Evolutionary conservation across 2,113 vertebrate genomes (phyloP).

Genomic region (Rhegmatorhina hoffmannsi): DNA sequence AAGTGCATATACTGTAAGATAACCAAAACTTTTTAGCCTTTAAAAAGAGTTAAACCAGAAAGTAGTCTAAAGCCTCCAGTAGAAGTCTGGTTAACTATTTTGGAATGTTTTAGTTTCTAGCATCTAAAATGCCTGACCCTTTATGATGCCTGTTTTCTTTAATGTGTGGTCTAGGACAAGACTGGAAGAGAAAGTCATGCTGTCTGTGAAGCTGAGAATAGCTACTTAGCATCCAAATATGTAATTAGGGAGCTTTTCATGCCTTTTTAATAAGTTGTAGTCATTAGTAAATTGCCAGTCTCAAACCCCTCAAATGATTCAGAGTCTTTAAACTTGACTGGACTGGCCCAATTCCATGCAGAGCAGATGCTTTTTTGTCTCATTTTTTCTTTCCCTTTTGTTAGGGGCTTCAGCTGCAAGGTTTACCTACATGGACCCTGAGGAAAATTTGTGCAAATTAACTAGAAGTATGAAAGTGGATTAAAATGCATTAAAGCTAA

Average conservation of each 20-base stretch:
- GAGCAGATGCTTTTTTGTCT: constrained; percentile 64
- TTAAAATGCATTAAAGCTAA: background rate
- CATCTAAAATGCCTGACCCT: background rate
- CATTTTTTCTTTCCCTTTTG: constrained; percentile 53
- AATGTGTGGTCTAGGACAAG: constrained; percentile 51
- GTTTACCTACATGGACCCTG: background rate
- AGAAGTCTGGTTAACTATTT: background rate
- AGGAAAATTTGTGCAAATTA: constrained; percentile 20
- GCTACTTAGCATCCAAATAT: constrained; percentile 66
- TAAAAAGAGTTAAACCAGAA: background rate
- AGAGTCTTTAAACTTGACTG: constrained; percentile 64
- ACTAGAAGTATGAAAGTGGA: background rate
- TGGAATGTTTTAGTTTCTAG: background rate
- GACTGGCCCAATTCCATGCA: constrained; percentile 65
- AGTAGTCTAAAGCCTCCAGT: background rate
- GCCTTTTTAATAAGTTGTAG: constrained; percentile 69
- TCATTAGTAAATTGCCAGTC: constrained; percentile 70
- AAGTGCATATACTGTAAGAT: background rate
- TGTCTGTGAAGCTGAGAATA: constrained; percentile 47
- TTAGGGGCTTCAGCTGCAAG: constrained; percentile 55
- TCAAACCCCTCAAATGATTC: constrained; percentile 53
- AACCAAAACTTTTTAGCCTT: background rate
- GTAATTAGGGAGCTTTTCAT: constrained; percentile 66
- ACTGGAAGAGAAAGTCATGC: constrained; percentile 58
- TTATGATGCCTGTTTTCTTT: constrained; percentile 44